Conservation (phyloP, 2,888 invertebrate genomes). For the Ennomos erosarius region DNA sequence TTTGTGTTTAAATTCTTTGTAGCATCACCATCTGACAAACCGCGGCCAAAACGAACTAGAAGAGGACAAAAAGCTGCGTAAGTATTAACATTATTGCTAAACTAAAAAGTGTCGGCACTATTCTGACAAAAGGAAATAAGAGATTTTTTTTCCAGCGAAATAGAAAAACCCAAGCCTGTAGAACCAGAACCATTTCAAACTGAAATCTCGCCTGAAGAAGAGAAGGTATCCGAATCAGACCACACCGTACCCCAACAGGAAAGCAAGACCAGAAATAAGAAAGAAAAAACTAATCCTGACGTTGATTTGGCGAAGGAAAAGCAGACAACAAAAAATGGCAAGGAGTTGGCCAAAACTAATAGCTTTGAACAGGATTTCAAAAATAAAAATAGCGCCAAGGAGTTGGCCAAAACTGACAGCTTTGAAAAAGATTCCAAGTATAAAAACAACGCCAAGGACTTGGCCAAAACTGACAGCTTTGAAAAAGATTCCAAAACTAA, state of each 20-base stretch:
- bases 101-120: too few relatives aligned
- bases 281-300: constrained; percentile 16
- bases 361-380: constrained; percentile 3
- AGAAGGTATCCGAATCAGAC: constrained; percentile 48
- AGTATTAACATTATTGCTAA: constrained; percentile 43
- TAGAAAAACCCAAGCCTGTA: constrained; percentile 45
- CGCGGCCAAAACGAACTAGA: constrained; percentile 72
- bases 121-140: too few relatives aligned
- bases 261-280: constrained; percentile 38
- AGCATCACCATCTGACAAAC: constrained; percentile 70
- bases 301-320: constrained; percentile 20
- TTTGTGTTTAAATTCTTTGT: constrained; percentile 26
- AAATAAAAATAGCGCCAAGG: not conserved
- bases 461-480: constrained; percentile 8
- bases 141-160: constrained; percentile 50
- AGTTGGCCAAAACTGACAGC: constrained; percentile 6
- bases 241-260: constrained; percentile 55
- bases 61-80: constrained; percentile 66
- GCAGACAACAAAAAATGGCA: not conserved
- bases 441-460: not conserved
- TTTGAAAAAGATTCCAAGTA: constrained; percentile 1
- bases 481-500: not conserved
- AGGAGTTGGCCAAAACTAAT: not conserved
- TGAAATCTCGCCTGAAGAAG: constrained; percentile 52
- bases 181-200: constrained; percentile 31